Conservation (phyloP, 2,113 vertebrate genomes). For the Danionella cerebrum region DNA sequence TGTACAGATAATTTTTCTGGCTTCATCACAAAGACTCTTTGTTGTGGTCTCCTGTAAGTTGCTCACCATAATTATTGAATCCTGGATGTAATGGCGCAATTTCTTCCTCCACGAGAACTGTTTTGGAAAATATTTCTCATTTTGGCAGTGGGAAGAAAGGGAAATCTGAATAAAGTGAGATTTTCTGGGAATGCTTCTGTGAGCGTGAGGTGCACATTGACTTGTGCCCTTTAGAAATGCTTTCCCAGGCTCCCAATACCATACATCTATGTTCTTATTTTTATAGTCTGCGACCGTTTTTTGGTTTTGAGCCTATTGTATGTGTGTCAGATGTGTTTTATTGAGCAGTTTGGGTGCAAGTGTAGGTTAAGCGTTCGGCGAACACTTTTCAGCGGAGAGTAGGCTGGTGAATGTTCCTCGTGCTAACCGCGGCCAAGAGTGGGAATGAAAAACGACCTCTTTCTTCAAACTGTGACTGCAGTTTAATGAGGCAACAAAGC, state of each 20-base stretch:
- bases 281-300: background rate
- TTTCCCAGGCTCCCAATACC: background rate
- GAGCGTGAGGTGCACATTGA: background rate
- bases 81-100: constrained; percentile 17
- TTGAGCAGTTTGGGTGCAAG: constrained; percentile 5
- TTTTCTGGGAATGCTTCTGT: constrained; percentile 20
- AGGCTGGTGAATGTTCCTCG: background rate
- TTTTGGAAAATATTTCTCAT: constrained; percentile 41
- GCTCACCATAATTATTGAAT: constrained; percentile 52
- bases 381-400: constrained; percentile 22
- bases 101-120: constrained; percentile 22
- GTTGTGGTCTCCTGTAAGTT: constrained; percentile 43
- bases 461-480: constrained; percentile 32
- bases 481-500: constrained; percentile 40
- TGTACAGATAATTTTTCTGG: constrained; percentile 43
- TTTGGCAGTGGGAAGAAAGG: constrained; percentile 23
- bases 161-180: constrained; percentile 20
- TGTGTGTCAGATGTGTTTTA: constrained; percentile 7
- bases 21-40: constrained; percentile 48
- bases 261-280: background rate
- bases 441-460: constrained; percentile 17
- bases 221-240: background rate
- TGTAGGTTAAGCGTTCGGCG: background rate
- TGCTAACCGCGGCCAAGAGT: constrained; percentile 30
- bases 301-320: background rate